Evolutionary conservation across 2,888 invertebrate species (phyloP).

Genomic region (Orthosia gracilis): DNA sequence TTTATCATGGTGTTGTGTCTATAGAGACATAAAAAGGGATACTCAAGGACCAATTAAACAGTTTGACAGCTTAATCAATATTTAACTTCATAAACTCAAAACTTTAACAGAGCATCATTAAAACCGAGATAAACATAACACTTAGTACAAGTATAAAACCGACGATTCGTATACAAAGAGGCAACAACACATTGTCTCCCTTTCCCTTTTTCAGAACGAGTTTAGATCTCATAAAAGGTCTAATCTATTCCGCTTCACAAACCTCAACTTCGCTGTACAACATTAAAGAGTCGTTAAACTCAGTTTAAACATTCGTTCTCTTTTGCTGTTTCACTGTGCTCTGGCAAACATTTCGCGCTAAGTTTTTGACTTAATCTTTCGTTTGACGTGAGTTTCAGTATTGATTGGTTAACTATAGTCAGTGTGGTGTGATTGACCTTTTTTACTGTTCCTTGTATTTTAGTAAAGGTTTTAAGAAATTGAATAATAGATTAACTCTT

Average conservation of each 20-base stretch:
- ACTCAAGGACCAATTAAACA: background rate
- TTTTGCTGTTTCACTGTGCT: slow-evolving; percentile 66
- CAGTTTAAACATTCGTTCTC: slow-evolving; percentile 71
- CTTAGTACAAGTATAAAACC: slow-evolving; percentile 17
- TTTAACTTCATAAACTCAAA: slow-evolving; percentile 8
- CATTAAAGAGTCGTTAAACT: slow-evolving; percentile 77
- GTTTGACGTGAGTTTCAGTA: slow-evolving; percentile 50
- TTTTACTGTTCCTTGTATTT: slow-evolving; percentile 15
- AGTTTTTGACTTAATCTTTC: slow-evolving; percentile 62
- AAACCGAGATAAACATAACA: slow-evolving; percentile 9
- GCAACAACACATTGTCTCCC: slow-evolving; percentile 41
- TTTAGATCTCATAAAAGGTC: slow-evolving; percentile 65
- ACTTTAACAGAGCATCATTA: slow-evolving; percentile 13
- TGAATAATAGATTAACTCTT: slow-evolving; percentile 30
- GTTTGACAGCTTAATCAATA: background rate
- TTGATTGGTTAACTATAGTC: slow-evolving; percentile 45
- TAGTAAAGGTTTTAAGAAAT: slow-evolving; percentile 2
- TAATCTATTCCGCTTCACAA: slow-evolving; percentile 70
- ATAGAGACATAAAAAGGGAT: background rate
- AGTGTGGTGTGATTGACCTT: slow-evolving; percentile 11
- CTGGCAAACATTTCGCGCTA: slow-evolving; percentile 55
- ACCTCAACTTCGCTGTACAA: slow-evolving; percentile 65
- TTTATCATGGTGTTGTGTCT: too few species aligned
- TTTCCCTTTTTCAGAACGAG: slow-evolving; percentile 42
- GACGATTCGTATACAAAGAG: slow-evolving; percentile 30